These are phyloP conservation scores for Tribolium castaneum DNA, from an alignment of 1,140 invertebrate species.

Conservation along the genomic window DNA sequence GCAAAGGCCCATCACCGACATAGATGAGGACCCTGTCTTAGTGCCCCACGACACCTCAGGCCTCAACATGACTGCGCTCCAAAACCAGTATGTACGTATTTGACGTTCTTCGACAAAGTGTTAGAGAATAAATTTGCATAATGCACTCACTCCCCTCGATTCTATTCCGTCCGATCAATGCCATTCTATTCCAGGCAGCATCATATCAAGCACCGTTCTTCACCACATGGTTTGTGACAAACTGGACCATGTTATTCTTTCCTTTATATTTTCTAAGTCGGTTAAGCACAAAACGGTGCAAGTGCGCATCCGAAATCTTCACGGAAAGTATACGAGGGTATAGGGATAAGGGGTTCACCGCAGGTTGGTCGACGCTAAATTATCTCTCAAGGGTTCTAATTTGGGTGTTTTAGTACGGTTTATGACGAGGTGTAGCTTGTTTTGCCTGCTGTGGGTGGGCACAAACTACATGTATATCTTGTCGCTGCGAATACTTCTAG, in stretches of 20 bases:
- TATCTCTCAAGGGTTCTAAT: not conserved
- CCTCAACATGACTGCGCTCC: slow-evolving; percentile 62
- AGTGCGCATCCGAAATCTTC: slow-evolving; percentile 78
- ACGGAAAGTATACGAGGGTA: slow-evolving; percentile 84
- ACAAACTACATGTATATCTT: slow-evolving; percentile 93
- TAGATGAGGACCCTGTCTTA: slow-evolving; percentile 63
- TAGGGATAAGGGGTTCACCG: slow-evolving; percentile 87
- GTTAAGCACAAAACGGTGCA: slow-evolving; percentile 77
- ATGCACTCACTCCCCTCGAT: not conserved
- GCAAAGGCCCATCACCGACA: slow-evolving; percentile 62
- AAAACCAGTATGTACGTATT: slow-evolving; percentile 65
- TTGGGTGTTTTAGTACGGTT: slow-evolving; percentile 75
- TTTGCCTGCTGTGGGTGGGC: slow-evolving; percentile 91
- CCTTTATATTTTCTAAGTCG: slow-evolving; percentile 86
- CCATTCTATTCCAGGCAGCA: slow-evolving; percentile 67
- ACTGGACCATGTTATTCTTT: slow-evolving; percentile 91
- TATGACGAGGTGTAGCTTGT: slow-evolving; percentile 84
- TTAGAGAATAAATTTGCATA: slow-evolving; percentile 7
- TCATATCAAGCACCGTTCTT: slow-evolving; percentile 91
- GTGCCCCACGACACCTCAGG: slow-evolving; percentile 63
- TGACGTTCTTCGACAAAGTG: not conserved
- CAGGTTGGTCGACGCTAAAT: slow-evolving; percentile 67
- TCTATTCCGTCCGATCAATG: not conserved
- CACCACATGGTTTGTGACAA: slow-evolving; percentile 95
- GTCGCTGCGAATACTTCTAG: slow-evolving; percentile 84